These are phyloP conservation scores for Calidris pygmaea DNA, from an alignment of 2,113 vertebrate species.

Conservation along the genomic window DNA sequence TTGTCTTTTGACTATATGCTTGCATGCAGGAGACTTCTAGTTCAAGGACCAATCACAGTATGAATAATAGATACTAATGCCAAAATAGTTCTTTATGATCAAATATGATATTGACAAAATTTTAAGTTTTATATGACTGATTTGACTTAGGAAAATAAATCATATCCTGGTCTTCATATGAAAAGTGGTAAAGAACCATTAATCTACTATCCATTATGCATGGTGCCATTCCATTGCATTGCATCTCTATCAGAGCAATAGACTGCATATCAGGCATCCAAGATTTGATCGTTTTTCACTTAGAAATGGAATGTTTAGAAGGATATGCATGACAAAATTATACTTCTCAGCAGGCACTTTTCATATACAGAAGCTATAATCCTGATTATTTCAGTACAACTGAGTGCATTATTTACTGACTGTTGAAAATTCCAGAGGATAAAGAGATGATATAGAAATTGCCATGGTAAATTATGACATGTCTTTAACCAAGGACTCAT, in stretches of 20 bases:
- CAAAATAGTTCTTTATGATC: neutral
- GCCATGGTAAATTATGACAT: neutral
- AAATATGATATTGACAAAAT: neutral
- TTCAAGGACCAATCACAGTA: neutral
- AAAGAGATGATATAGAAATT: constrained; percentile 5
- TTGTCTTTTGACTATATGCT: neutral
- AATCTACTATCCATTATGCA: neutral
- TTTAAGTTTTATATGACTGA: neutral
- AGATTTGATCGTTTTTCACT: neutral
- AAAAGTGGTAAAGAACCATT: neutral
- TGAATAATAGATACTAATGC: neutral
- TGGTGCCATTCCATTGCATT: neutral
- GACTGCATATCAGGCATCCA: neutral
- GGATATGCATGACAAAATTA: neutral
- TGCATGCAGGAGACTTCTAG: neutral
- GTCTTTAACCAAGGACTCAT: neutral
- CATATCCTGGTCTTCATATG: neutral
- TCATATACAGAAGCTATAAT: neutral
- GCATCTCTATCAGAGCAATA: neutral
- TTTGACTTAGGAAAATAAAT: neutral
- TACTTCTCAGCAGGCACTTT: neutral
- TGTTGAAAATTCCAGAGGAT: neutral
- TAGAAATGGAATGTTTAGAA: neutral
- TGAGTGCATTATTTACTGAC: neutral
- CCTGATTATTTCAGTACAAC: neutral